phyloP scores from a whole-genome alignment of 2,113 vertebrate species.

The Zeus faber region DNA sequence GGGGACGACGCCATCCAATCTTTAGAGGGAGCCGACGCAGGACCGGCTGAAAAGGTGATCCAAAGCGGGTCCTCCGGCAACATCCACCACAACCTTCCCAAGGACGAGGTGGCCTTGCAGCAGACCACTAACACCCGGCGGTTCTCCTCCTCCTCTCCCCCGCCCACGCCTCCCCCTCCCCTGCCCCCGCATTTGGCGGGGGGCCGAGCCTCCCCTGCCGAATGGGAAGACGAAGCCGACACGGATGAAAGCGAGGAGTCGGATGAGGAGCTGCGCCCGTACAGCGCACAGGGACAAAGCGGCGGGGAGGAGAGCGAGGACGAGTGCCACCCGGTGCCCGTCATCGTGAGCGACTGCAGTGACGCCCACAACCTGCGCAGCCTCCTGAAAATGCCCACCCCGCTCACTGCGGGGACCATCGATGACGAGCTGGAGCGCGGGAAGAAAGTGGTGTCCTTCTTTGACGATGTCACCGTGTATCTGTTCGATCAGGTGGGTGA shows the following conservation, averaged over 20 bases:
- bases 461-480: constrained; percentile 93
- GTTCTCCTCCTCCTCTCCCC: constrained; percentile 76
- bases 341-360: constrained; percentile 88
- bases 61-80: constrained; percentile 27
- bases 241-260: constrained; percentile 91
- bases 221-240: constrained; percentile 78
- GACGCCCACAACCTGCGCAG: constrained; percentile 84
- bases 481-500: constrained; percentile 91
- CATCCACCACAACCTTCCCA: constrained; percentile 38
- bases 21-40: constrained; percentile 14
- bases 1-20: constrained; percentile 1
- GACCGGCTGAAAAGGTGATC: background rate
- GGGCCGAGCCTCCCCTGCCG: constrained; percentile 32
- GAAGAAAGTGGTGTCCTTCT: constrained; percentile 95
- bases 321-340: constrained; percentile 78
- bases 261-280: constrained; percentile 85
- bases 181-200: constrained; percentile 38
- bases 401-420: constrained; percentile 62
- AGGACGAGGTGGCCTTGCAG: constrained; percentile 62
- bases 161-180: constrained; percentile 34
- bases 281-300: constrained; percentile 85
- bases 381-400: constrained; percentile 83
- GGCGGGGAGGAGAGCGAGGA: constrained; percentile 87
- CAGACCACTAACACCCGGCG: constrained; percentile 43
- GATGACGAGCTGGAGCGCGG: constrained; percentile 80